These are phyloP conservation scores for Seira musarum DNA, from an alignment of 2,888 invertebrate genomes.

Conservation along the genomic window DNA sequence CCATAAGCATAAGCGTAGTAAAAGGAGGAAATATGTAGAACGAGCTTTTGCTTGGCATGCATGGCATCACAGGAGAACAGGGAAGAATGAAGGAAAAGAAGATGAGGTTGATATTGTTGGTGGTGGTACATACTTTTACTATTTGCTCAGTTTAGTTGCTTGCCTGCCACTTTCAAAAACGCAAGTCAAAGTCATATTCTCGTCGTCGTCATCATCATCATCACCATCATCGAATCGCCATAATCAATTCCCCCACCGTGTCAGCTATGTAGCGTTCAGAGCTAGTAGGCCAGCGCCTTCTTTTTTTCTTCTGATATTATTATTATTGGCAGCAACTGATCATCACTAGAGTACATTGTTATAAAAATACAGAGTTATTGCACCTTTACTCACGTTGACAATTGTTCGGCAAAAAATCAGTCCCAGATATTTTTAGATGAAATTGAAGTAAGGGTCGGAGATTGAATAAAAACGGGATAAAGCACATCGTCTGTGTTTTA, in stretches of 20 bases:
- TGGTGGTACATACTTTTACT: conserved; percentile 38
- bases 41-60: background rate
- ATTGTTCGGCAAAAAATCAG: no score
- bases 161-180: conserved; percentile 48
- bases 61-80: background rate
- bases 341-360: background rate
- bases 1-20: no score
- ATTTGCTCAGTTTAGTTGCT: conserved; percentile 30
- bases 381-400: background rate
- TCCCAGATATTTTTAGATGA: no score
- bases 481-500: background rate
- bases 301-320: background rate
- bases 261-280: background rate
- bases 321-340: background rate
- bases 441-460: no score
- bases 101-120: no score
- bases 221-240: background rate
- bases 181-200: conserved; percentile 42
- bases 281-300: background rate
- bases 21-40: background rate
- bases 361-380: background rate
- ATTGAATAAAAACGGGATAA: no score
- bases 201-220: conserved; percentile 17
- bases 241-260: background rate
- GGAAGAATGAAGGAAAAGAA: background rate